Base-by-base conservation (phyloP, 2,113 vertebrate genomes). In the Bothrops jararaca region DNA sequence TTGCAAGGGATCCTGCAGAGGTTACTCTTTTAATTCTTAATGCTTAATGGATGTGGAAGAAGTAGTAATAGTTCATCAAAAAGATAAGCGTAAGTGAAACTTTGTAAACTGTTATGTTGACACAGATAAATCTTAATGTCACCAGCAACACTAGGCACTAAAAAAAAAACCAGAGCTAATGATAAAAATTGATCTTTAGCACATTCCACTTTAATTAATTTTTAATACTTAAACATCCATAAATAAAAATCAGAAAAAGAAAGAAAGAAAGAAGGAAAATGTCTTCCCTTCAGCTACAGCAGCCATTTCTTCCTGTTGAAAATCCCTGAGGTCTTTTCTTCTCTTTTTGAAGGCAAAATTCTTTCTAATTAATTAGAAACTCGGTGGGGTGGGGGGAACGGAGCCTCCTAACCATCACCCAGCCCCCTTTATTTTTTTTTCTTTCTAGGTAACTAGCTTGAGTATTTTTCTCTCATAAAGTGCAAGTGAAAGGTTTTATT, bases 341-440 rank as follows among this genome's bases (percentile, higher is more conserved):
- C 95, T 96, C 93, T 97, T 96, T 97, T 97, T 95, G 95, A 97
- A 97, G 97, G 97, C 96, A 94, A 87, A 80, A 91, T 95, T 97
- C 94, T 94, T 92, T 96, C 95, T 96, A 97, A 97, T 97, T 97
- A 97, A 98, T 97, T 95, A 96, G 96, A 96, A 95, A 95, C 92
- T 94, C 92, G 54, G 20, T 89, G 80, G 8, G 94, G 92, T 10
- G 12, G 91, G 87, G 91, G 64, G 92, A 96, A 93, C 3, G 91
- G 90, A 95, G 94, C n/a, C 91, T 91, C 89, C 88, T 15, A 18
- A 69, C 5, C n/a, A 13, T 29, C 13, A 1, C 29, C 29, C 52
- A 53, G 3, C 48, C 74, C 74, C 24, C 5, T 18, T 13, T 23
- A 39, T 22, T 80, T 50, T 18, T 26, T 3, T 74, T 18, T 3